A percentile compares a stretch with the other conserved stretches of the same genome.
phyloP scores from a whole-genome alignment of 2,113 vertebrate genomes.

The Heterocephalus glaber region DNA sequence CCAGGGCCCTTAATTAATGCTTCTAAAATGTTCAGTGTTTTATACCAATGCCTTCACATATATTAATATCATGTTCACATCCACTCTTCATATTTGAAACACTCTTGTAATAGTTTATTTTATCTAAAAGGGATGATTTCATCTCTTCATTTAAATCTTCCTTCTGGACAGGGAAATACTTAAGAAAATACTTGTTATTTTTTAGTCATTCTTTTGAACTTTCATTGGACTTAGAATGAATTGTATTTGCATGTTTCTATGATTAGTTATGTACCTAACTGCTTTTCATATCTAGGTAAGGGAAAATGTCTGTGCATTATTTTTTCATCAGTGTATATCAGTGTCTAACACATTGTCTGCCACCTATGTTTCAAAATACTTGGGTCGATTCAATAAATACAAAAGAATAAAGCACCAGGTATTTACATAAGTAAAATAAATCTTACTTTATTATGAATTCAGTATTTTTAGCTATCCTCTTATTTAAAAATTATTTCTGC shows the following conservation, averaged over 20 bases:
- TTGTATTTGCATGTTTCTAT: neutral
- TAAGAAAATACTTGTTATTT: neutral
- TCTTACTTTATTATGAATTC: neutral
- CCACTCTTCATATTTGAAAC: neutral
- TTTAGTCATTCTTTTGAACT: neutral
- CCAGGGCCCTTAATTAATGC: neutral
- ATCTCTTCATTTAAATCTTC: neutral
- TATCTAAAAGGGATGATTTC: conserved; percentile 2
- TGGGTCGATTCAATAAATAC: neutral
- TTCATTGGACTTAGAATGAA: neutral
- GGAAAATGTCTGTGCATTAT: neutral
- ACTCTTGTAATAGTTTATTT: neutral
- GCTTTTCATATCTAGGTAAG: neutral
- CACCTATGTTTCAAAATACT: neutral
- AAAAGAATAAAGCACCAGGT: neutral
- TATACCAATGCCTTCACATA: neutral
- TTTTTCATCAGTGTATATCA: neutral
- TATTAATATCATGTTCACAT: neutral
- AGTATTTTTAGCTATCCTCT: neutral
- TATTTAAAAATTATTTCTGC: neutral
- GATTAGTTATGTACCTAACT: neutral
- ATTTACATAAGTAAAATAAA: neutral
- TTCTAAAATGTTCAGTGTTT: neutral
- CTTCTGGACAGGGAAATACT: neutral
- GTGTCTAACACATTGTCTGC: neutral